phyloP scores from a whole-genome alignment of 1,140 invertebrate genomes.

The Panulirus ornatus region DNA sequence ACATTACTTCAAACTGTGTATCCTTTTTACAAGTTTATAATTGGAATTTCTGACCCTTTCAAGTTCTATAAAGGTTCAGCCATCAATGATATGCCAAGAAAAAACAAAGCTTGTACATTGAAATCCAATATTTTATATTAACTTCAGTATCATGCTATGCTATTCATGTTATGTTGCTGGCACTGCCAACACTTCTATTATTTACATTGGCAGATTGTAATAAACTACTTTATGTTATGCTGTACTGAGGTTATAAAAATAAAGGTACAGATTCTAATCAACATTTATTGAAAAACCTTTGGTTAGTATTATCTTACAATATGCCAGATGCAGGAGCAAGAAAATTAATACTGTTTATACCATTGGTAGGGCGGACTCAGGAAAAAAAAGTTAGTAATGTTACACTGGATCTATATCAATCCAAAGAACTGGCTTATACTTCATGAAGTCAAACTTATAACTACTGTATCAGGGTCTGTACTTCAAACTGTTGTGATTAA shows the following conservation, averaged over 20 bases:
- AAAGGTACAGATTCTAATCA: neutral
- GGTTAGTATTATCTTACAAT: neutral
- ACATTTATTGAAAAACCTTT: slow-evolving; percentile 14
- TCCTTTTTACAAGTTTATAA: no score
- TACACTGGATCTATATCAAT: neutral
- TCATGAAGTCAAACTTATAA: neutral
- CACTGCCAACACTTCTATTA: no score
- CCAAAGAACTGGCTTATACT: slow-evolving; percentile 4
- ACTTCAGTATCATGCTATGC: no score
- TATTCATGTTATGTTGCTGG: no score
- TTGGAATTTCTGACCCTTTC: no score
- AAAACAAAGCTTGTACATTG: no score
- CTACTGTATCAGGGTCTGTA: neutral
- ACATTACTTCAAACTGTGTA: no score
- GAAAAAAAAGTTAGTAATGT: neutral
- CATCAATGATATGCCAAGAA: no score
- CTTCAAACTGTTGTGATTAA: neutral
- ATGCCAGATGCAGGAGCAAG: neutral
- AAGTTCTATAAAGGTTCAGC: no score
- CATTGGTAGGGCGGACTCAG: neutral
- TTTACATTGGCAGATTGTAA: no score
- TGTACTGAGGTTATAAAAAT: neutral
- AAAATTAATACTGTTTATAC: neutral
- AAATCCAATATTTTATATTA: no score
- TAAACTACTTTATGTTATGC: no score